Conservation (phyloP, 2,113 vertebrate genomes). For the Eptatretus burgeri region DNA sequence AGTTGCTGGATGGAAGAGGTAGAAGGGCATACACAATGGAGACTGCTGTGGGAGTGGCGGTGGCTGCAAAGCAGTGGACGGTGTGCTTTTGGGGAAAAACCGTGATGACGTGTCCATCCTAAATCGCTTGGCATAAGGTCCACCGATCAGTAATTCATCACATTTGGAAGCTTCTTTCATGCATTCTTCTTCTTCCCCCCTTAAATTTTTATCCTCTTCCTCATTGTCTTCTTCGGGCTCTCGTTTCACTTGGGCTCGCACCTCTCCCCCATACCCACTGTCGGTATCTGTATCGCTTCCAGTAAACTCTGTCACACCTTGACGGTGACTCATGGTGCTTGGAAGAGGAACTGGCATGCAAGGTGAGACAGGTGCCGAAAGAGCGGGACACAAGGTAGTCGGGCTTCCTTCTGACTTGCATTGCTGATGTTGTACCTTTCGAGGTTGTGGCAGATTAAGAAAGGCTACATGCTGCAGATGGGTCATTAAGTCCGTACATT, state of each 20-base stretch:
- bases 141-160: too few relatives aligned
- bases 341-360: not conserved
- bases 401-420: too few relatives aligned
- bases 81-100: not conserved
- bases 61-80: not conserved
- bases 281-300: not conserved
- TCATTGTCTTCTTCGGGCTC: not conserved
- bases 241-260: not conserved
- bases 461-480: not conserved
- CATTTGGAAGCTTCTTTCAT: not conserved
- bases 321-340: too few relatives aligned
- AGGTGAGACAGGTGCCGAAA: too few relatives aligned
- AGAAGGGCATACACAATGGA: conserved; percentile 4
- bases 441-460: not conserved
- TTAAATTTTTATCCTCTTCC: too few relatives aligned
- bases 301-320: not conserved
- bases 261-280: conserved; percentile 3
- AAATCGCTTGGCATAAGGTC: not conserved
- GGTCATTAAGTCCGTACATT: not conserved
- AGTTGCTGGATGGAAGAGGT: conserved; percentile 2
- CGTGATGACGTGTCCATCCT: not conserved
- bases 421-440: too few relatives aligned
- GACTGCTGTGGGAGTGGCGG: not conserved
- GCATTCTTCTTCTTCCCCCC: too few relatives aligned
- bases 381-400: too few relatives aligned